Conservation (phyloP, 2,888 invertebrate genomes). For the Cephonodes hylas region DNA sequence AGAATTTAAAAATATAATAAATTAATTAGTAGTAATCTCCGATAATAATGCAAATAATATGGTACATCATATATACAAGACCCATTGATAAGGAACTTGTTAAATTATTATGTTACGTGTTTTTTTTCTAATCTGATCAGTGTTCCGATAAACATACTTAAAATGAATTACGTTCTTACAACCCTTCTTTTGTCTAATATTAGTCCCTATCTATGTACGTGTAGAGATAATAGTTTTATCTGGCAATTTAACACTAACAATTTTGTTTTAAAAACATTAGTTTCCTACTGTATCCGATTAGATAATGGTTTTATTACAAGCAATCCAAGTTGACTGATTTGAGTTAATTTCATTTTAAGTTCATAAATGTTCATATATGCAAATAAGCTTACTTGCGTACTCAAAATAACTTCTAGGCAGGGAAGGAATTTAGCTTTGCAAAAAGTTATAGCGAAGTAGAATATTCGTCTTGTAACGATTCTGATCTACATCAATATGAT, state of each 20-base stretch:
- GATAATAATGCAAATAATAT: neutral
- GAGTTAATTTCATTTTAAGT: neutral
- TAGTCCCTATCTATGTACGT: neutral
- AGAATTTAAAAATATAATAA: neutral
- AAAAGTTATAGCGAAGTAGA: neutral
- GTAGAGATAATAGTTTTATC: neutral
- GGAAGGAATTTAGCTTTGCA: neutral
- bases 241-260: neutral
- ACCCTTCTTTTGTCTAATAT: neutral
- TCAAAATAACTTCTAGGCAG: neutral
- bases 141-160: neutral
- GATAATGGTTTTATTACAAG: neutral
- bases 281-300: neutral
- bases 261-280: neutral
- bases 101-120: neutral
- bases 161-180: neutral
- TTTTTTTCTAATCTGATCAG: constrained; percentile 6
- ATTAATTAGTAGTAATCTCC: neutral
- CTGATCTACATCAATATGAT: neutral
- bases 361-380: neutral
- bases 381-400: neutral
- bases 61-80: neutral
- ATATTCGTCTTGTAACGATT: neutral
- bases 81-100: neutral
- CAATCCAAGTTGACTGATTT: neutral